Base-by-base conservation (phyloP, 2,113 vertebrate species). In the Hippoglossus stenolepis region DNA sequence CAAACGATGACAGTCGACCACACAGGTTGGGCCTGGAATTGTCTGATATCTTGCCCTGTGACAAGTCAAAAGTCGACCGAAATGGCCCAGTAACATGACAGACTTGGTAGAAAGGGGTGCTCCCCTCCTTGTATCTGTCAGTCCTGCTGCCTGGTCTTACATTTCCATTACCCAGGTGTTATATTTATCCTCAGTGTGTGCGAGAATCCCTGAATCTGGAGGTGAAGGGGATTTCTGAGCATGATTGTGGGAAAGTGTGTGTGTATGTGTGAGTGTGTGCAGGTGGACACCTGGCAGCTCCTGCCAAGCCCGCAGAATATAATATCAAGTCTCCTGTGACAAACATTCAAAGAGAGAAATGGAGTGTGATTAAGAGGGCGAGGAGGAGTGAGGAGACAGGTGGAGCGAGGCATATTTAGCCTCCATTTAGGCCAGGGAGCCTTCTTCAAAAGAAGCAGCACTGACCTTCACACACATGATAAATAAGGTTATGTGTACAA, bases 391-490 rank as follows among this genome's bases (percentile, higher is more conserved):
- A 68, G 51, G 66, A 73, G 69, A 66, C 58, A 80, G 56, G 59
- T 61, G 66, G 40, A 71, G 65, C 12, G 3, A 57, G 14, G 45
- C 7, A 14, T 62, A 45, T 63, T 76, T 59, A 65, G 63, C 58
- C 51, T 72, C 51, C 35, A 35, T 82, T 71, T 63, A 75, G 78
- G 54, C 60, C 49, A 31, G 18, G 61, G 8, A 18, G 58, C 49
- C 40, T 45, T 82, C 45, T 65, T 75, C n/a, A 79, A 77, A 77
- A 67, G 63, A 64, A 76, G 21, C 60, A 12, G 56, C 79, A 72
- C 66, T 84, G 78, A 85, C 84, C 80, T 84, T 84, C 82, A 61
- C 23, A 73, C 61, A 69, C 64, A 83, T 21, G 21, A 82, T 70
- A 70, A 75, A 85, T 77, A 75, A 67, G 77, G 63, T 63, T 76